These are phyloP conservation scores for Blastobasis lacticolella DNA, from an alignment of 2,888 invertebrate species.

Conservation along the genomic window DNA sequence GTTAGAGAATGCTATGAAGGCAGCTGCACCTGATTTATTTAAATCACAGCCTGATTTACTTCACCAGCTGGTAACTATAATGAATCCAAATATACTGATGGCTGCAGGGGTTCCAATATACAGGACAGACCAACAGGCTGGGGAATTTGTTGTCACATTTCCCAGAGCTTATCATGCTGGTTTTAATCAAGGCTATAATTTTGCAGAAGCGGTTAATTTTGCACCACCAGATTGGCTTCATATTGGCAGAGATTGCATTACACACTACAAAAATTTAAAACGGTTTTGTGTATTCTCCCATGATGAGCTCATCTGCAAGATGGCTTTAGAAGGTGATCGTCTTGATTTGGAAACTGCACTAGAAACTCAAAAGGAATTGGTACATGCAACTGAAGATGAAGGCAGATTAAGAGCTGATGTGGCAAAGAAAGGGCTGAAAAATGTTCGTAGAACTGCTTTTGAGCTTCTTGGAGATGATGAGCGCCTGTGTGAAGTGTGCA, in stretches of 20 bases:
- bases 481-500: slow-evolving; percentile 80
- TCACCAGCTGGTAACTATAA: slow-evolving; percentile 85
- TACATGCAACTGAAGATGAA: slow-evolving; percentile 73
- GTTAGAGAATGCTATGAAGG: slow-evolving; percentile 81
- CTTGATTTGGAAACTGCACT: slow-evolving; percentile 79
- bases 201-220: slow-evolving; percentile 90
- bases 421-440: slow-evolving; percentile 69
- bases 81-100: slow-evolving; percentile 83
- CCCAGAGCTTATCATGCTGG: slow-evolving; percentile 88
- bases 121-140: slow-evolving; percentile 81
- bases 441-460: slow-evolving; percentile 77
- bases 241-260: slow-evolving; percentile 80
- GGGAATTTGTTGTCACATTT: slow-evolving; percentile 88
- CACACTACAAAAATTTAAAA: slow-evolving; percentile 79
- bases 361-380: slow-evolving; percentile 79
- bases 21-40: slow-evolving; percentile 82
- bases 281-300: slow-evolving; percentile 87
- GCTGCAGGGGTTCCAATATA: slow-evolving; percentile 75
- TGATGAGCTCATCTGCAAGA: slow-evolving; percentile 85
- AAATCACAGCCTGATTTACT: slow-evolving; percentile 82
- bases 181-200: slow-evolving; percentile 87
- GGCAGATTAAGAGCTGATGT: slow-evolving; percentile 46
- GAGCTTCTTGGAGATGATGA: slow-evolving; percentile 83
- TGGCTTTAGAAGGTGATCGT: slow-evolving; percentile 79
- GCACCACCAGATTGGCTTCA: slow-evolving; percentile 86